A percentile compares a stretch with the other conserved stretches of the same genome.
phyloP scores from a whole-genome alignment of 2,113 vertebrate genomes.

The Mesocricetus auratus region DNA sequence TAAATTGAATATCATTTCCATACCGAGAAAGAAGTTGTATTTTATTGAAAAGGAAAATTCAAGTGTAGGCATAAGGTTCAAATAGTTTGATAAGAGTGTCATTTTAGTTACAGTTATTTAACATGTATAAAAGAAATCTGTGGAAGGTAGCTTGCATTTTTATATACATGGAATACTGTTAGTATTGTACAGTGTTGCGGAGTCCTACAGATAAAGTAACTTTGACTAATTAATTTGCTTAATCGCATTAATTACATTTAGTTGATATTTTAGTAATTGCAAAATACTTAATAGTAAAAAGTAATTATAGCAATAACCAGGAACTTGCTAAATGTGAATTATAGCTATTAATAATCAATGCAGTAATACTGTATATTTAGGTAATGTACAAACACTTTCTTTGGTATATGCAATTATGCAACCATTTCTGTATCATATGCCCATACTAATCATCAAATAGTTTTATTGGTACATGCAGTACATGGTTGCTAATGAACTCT shows the following conservation, averaged over 20 bases:
- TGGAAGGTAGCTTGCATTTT: background rate
- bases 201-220: constrained; percentile 21
- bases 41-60: constrained; percentile 38
- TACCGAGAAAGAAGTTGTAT: background rate
- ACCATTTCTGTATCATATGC: background rate
- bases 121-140: background rate
- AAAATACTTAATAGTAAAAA: constrained; percentile 63
- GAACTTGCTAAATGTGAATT: constrained; percentile 41
- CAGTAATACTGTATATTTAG: constrained; percentile 30
- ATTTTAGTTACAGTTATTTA: constrained; percentile 26
- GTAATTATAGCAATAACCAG: constrained; percentile 7
- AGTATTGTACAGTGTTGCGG: constrained; percentile 27
- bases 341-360: constrained; percentile 34
- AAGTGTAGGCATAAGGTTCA: constrained; percentile 27
- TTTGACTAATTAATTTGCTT: constrained; percentile 46
- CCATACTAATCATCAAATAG: background rate
- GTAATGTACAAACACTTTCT: constrained; percentile 23
- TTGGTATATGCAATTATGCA: background rate
- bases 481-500: background rate
- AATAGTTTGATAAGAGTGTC: background rate
- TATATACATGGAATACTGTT: background rate
- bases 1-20: constrained; percentile 36
- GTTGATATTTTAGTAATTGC: constrained; percentile 46
- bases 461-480: background rate
- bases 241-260: constrained; percentile 63